Base-by-base conservation (phyloP, 2,113 vertebrate genomes). In the Periophthalmus modestus region DNA sequence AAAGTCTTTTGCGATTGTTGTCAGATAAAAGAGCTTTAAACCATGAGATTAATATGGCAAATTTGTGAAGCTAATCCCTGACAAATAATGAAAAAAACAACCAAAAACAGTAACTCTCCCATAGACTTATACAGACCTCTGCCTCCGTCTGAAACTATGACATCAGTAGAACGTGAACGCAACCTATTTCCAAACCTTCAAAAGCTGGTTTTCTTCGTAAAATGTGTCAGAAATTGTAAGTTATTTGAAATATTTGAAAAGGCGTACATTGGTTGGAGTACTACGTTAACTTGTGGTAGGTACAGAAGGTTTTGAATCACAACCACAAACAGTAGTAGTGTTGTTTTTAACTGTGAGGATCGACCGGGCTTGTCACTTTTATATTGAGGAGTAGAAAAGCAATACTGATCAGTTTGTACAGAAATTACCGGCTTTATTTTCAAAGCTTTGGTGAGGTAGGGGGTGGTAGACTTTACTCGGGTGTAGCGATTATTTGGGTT, bases 171-270 rank as follows among this genome's bases (percentile, higher is more conserved):
- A 43, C 7, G 39, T 43, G 7, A 43, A 10, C 6, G 7, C 39
- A 10, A 10, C 39, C 39, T 43, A 92, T 92, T 90, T 23, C 61
- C 87, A 91, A 88, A 87, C 62, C 85, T 93, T 90, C 89, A 89
- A 92, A 89, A 90, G 82, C 84, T 85, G 80, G 90, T 79, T 90
- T 85, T 89, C 78, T 78, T 89, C 48, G 86, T 85, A 90, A 89
- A 81, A 74, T 84, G 72, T 89, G 82, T 87, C 85, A 83, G 73
- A 88, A 89, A 91, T 89, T 89, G 88, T 88, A 90, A 92, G 78
- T 90, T 80, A 81, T 15, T 52, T 59, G 69, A 78, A 7, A 78
- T 14, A 73, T n/a, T 68, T 55, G 52, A 69, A 76, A 75, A 81
- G 46, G 2, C 66, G 5, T 50, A 50, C 48, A 18, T 52, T 7